Percentiles rank a stretch among this genome's conserved stretches.
phyloP scores from a whole-genome alignment of 2,113 vertebrate genomes.

The Xiphophorus maculatus region DNA sequence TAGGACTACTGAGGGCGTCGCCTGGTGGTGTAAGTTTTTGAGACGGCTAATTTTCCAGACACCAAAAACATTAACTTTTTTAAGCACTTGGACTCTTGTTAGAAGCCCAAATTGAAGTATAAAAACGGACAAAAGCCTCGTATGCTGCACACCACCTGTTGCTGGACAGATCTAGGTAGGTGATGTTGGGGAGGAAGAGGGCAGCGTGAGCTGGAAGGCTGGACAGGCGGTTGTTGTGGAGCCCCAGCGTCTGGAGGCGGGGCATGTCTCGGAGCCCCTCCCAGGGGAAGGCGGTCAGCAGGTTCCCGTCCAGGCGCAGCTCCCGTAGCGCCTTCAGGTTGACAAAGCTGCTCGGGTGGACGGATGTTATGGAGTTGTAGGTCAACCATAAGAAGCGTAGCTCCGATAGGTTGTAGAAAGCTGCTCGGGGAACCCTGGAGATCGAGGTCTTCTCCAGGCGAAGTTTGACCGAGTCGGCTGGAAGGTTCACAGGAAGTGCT shows the following conservation, averaged over 20 bases:
- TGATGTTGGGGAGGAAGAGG: constrained; percentile 84
- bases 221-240: constrained; percentile 90
- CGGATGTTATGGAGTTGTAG: constrained; percentile 84
- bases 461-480: constrained; percentile 87
- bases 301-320: constrained; percentile 90
- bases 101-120: too few relatives aligned
- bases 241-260: constrained; percentile 84
- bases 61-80: too few relatives aligned
- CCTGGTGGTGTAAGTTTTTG: too few relatives aligned
- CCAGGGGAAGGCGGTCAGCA: constrained; percentile 89
- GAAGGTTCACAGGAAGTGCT: constrained; percentile 85
- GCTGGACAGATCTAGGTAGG: constrained; percentile 92
- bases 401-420: constrained; percentile 89
- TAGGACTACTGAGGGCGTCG: too few relatives aligned
- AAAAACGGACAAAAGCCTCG: too few relatives aligned
- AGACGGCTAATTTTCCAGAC: too few relatives aligned
- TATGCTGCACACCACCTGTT: constrained; percentile 79
- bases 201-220: constrained; percentile 83
- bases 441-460: constrained; percentile 89
- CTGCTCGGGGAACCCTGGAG: constrained; percentile 83
- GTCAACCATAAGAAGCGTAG: constrained; percentile 90
- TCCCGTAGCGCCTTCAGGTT: constrained; percentile 89
- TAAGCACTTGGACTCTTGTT: too few relatives aligned
- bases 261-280: constrained; percentile 88
- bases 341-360: constrained; percentile 89